These are phyloP conservation scores for Leptestheria dahalacensis DNA, from an alignment of 1,140 invertebrate species.

Conservation along the genomic window DNA sequence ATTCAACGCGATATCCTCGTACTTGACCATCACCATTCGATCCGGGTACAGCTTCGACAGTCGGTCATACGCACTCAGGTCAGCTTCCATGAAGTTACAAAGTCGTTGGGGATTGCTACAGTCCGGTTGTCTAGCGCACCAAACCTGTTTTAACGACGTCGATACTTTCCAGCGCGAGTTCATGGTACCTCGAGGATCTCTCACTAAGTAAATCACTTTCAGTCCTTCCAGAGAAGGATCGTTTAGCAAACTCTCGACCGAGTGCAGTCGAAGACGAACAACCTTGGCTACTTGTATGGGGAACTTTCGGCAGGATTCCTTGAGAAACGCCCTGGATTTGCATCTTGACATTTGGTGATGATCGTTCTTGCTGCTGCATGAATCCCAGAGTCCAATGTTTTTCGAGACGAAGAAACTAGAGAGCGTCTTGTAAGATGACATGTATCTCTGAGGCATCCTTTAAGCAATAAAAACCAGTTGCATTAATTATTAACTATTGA, in stretches of 20 bases:
- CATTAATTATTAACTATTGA: no score
- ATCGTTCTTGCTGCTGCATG: no score
- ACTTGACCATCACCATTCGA: background rate
- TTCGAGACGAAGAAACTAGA: no score
- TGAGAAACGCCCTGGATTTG: no score
- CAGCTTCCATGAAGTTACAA: background rate
- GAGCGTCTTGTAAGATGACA: no score
- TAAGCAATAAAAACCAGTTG: no score
- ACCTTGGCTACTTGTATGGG: no score
- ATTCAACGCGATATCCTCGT: background rate
- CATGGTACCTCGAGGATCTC: no score
- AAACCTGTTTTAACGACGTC: background rate
- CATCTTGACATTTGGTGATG: no score
- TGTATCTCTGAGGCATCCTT: no score
- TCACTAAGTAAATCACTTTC: background rate
- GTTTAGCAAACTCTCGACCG: background rate
- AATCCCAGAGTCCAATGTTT: no score
- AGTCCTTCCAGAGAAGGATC: background rate
- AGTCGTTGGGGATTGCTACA: background rate
- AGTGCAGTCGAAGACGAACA: background rate
- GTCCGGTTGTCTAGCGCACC: slow-evolving; percentile 1
- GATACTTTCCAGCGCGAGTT: background rate
- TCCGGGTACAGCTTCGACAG: background rate
- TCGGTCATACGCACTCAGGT: background rate
- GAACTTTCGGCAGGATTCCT: no score